Evolutionary conservation across 1,140 invertebrate species (phyloP).

Genomic region (Leptestheria dahalacensis): DNA sequence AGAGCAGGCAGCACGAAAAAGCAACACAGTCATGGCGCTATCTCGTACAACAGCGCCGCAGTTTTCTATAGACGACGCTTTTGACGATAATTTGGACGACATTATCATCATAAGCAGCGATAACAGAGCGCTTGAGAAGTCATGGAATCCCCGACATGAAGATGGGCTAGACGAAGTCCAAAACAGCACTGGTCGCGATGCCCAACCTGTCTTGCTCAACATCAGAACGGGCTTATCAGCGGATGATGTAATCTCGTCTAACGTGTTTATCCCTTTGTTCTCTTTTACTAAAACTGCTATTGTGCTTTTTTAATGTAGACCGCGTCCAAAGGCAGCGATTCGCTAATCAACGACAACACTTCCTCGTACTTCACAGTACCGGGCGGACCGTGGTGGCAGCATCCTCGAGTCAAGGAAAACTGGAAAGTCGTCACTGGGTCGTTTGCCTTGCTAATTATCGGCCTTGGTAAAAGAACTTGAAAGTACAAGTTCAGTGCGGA

Average conservation of each 20-base stretch:
- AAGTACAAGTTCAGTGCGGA: neutral
- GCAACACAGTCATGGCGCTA: too few species aligned
- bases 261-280: neutral
- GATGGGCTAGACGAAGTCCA: neutral
- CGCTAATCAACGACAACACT: conserved; percentile 50
- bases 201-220: conserved; percentile 4
- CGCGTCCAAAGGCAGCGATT: conserved; percentile 59
- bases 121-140: neutral
- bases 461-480: conserved; percentile 39
- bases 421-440: conserved; percentile 69
- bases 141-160: neutral
- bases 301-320: conserved; percentile 36
- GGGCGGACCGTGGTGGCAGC: conserved; percentile 50
- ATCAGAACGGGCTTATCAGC: neutral
- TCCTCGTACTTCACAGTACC: conserved; percentile 26
- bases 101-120: neutral
- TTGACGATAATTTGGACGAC: neutral
- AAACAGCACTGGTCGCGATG: neutral
- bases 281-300: neutral
- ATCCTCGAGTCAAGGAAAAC: conserved; percentile 67
- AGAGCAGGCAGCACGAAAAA: too few species aligned
- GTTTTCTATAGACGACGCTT: neutral
- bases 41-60: too few species aligned
- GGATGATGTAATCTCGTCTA: conserved; percentile 5
- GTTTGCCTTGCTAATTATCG: conserved; percentile 53